phyloP scores from a whole-genome alignment of 2,888 invertebrate species.

The Trissolcus japonicus region DNA sequence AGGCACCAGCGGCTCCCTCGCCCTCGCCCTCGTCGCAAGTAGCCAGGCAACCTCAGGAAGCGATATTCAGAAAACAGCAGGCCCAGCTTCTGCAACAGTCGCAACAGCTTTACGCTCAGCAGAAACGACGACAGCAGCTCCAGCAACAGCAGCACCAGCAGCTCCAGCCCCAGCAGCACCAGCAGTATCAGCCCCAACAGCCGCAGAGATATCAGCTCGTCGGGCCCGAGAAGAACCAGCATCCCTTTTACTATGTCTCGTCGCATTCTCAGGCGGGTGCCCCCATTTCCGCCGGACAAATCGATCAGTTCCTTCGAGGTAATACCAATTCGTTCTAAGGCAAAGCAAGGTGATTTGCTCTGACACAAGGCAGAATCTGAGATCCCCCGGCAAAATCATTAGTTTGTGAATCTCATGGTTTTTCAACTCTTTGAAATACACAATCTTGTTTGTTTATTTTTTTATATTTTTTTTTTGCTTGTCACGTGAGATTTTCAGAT shows the following conservation, averaged over 20 bases:
- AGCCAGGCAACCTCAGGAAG: slow-evolving; percentile 73
- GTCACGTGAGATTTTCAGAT: background rate
- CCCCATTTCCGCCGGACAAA: slow-evolving; percentile 82
- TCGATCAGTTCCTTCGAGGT: slow-evolving; percentile 88
- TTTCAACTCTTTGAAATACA: too few species aligned
- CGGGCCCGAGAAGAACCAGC: slow-evolving; percentile 71
- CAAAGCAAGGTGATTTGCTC: too few species aligned
- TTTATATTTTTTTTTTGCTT: too few species aligned
- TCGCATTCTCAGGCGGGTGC: slow-evolving; percentile 77
- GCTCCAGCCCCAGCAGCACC: slow-evolving; percentile 75
- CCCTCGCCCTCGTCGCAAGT: slow-evolving; percentile 63
- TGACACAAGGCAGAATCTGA: too few species aligned
- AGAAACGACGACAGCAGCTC: slow-evolving; percentile 79
- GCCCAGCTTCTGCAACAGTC: slow-evolving; percentile 81
- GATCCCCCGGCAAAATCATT: too few species aligned
- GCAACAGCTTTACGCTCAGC: slow-evolving; percentile 82
- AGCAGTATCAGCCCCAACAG: slow-evolving; percentile 76
- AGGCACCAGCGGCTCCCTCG: slow-evolving; percentile 61
- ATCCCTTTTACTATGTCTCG: slow-evolving; percentile 75
- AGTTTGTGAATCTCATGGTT: too few species aligned
- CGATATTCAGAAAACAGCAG: slow-evolving; percentile 80
- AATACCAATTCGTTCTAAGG: slow-evolving; percentile 59
- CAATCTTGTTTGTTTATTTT: too few species aligned
- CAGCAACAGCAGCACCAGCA: slow-evolving; percentile 74
- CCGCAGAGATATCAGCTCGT: slow-evolving; percentile 74